phyloP scores from a whole-genome alignment of 2,888 invertebrate species.

The Cyaniris semiargus region DNA sequence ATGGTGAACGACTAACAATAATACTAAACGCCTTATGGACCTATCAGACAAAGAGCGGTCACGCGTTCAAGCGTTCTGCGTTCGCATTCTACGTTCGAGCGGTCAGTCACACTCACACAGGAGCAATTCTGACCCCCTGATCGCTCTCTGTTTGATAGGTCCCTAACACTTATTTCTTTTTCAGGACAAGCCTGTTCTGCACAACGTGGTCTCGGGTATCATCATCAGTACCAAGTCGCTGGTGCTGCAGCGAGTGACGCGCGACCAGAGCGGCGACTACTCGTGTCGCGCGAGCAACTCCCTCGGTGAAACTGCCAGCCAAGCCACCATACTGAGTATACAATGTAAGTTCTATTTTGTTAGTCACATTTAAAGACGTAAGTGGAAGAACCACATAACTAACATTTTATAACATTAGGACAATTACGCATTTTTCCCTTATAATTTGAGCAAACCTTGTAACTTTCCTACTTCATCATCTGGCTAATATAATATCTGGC shows the following conservation, averaged over 20 bases:
- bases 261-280: conserved; percentile 91
- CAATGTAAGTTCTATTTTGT: conserved; percentile 86
- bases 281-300: conserved; percentile 91
- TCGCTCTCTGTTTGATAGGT: too few relatives aligned
- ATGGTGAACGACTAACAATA: background rate
- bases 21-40: too few relatives aligned
- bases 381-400: background rate
- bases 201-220: conserved; percentile 91
- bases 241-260: conserved; percentile 90
- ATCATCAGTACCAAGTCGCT: conserved; percentile 94
- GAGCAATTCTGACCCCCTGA: too few relatives aligned
- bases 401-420: too few relatives aligned
- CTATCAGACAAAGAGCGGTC: too few relatives aligned
- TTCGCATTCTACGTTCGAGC: too few relatives aligned
- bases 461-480: too few relatives aligned
- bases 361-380: background rate
- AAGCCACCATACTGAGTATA: conserved; percentile 87
- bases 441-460: too few relatives aligned
- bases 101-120: too few relatives aligned
- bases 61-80: too few relatives aligned
- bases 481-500: too few relatives aligned
- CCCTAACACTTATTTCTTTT: conserved; percentile 42
- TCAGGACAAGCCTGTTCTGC: conserved; percentile 87
- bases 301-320: conserved; percentile 89
- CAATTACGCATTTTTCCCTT: too few relatives aligned